Evolutionary conservation across 2,888 invertebrate species (phyloP).

Genomic region (Leptinotarsa rubiginosa): DNA sequence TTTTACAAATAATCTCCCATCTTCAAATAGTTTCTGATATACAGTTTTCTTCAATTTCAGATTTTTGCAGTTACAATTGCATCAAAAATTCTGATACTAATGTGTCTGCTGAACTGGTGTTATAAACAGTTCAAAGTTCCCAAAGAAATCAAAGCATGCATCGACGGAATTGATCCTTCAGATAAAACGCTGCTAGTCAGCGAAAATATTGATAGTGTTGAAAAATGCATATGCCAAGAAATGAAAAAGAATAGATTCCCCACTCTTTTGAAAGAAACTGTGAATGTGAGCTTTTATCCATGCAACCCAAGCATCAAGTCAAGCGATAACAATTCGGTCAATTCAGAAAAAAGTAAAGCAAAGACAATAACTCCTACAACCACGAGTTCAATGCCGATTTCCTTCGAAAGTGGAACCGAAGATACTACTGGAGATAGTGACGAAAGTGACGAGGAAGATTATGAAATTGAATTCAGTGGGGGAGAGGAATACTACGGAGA

Average conservation of each 20-base stretch:
- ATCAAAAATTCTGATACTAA: conserved; percentile 55
- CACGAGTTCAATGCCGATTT: conserved; percentile 20
- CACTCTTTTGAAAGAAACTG: conserved; percentile 41
- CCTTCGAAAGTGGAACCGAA: conserved; percentile 32
- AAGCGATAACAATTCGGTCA: conserved; percentile 34
- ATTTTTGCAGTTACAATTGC: conserved; percentile 54
- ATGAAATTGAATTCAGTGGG: conserved; percentile 28
- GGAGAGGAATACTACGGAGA: conserved; percentile 18
- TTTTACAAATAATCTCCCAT: not conserved
- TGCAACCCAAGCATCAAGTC: conserved; percentile 35
- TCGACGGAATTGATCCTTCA: conserved; percentile 39
- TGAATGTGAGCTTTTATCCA: conserved; percentile 46
- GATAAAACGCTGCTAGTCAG: conserved; percentile 41
- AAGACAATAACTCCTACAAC: conserved; percentile 14
- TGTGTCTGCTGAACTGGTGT: conserved; percentile 58
- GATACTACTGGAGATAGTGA: conserved; percentile 17
- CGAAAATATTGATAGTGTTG: conserved; percentile 35
- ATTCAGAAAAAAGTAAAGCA: conserved; percentile 26
- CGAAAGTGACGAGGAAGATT: conserved; percentile 32
- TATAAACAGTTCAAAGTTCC: conserved; percentile 50
- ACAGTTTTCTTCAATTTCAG: conserved; percentile 33
- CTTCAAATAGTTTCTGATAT: not conserved
- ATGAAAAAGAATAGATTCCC: conserved; percentile 21
- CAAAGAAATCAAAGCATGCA: conserved; percentile 35
- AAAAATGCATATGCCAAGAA: conserved; percentile 43